These are phyloP conservation scores for Latrodectus hesperus DNA, from an alignment of 2,888 invertebrate species.

Conservation along the genomic window DNA sequence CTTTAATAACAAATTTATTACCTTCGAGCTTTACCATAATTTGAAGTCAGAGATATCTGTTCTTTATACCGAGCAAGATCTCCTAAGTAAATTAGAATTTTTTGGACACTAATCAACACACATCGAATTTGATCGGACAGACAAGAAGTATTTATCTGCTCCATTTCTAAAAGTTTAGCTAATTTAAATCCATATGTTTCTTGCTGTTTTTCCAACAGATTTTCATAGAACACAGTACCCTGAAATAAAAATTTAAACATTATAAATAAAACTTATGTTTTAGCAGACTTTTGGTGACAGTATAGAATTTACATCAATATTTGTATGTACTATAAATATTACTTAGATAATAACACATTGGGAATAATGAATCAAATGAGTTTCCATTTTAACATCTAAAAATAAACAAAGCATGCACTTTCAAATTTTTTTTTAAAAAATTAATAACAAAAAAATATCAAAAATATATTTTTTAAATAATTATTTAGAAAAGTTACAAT, in stretches of 20 bases:
- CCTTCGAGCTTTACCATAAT: conserved; percentile 86
- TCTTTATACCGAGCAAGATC: conserved; percentile 92
- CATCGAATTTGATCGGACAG: conserved; percentile 57
- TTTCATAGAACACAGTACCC: conserved; percentile 85
- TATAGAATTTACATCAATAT: too few relatives aligned
- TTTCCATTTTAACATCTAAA: too few relatives aligned
- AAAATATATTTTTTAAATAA: too few relatives aligned
- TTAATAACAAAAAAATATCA: too few relatives aligned
- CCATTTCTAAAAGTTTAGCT: conserved; percentile 74
- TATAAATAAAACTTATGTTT: background rate
- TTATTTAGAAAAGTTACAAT: too few relatives aligned
- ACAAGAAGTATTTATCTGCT: conserved; percentile 66
- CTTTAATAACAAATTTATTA: conserved; percentile 72
- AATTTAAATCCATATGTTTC: conserved; percentile 84
- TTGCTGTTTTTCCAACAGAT: conserved; percentile 83
- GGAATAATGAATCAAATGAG: too few relatives aligned
- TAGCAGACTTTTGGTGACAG: too few relatives aligned
- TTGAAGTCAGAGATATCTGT: conserved; percentile 83
- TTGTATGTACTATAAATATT: too few relatives aligned
- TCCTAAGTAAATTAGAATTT: conserved; percentile 90
- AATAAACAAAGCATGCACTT: too few relatives aligned
- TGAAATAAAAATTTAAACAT: conserved; percentile 69
- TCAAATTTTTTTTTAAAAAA: too few relatives aligned
- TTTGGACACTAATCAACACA: conserved; percentile 86
- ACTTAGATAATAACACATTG: too few relatives aligned